Conservation (phyloP, 2,888 invertebrate species). For the Lacanobia wlatinum region DNA sequence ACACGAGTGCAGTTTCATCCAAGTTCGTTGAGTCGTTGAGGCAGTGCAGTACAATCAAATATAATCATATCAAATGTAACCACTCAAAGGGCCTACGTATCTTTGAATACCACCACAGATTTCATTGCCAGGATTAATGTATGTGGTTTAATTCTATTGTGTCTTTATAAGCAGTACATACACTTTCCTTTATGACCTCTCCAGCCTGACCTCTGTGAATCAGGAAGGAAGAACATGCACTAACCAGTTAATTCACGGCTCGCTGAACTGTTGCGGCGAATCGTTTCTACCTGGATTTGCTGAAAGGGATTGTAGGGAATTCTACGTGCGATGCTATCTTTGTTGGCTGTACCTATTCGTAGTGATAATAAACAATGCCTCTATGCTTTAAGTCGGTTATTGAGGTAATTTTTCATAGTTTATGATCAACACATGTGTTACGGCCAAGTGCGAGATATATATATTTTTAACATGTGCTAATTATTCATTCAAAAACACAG, state of each 20-base stretch:
- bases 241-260: slow-evolving; percentile 30
- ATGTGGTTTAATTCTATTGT: background rate
- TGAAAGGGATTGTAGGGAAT: slow-evolving; percentile 18
- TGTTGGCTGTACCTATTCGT: background rate
- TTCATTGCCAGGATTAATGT: no score
- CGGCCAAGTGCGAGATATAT: no score
- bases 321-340: background rate
- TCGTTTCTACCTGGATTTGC: slow-evolving; percentile 30
- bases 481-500: no score
- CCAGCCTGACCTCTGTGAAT: slow-evolving; percentile 24
- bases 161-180: background rate
- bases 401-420: no score
- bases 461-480: no score
- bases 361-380: slow-evolving; percentile 1
- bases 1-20: background rate
- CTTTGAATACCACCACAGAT: background rate
- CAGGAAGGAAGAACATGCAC: slow-evolving; percentile 13
- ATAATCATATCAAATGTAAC: background rate
- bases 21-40: background rate
- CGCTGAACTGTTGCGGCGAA: slow-evolving; percentile 29
- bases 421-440: no score
- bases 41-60: background rate
- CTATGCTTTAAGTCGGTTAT: background rate
- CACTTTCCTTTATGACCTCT: background rate
- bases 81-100: background rate